Conservation (phyloP, 2,888 invertebrate genomes). For the Eupithecia subumbrata region DNA sequence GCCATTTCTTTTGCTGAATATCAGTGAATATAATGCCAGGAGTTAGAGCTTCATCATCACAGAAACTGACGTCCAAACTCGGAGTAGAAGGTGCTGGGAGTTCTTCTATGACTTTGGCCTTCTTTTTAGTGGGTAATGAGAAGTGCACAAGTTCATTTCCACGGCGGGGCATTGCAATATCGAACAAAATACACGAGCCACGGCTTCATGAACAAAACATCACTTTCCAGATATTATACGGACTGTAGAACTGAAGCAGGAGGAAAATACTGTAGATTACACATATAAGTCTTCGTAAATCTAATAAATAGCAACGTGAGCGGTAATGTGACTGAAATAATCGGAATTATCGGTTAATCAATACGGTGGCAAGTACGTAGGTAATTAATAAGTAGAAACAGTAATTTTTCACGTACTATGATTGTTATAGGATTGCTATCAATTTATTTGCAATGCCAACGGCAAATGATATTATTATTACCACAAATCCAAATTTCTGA, state of each 20-base stretch:
- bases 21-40: conserved; percentile 92
- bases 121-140: conserved; percentile 70
- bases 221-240: conserved; percentile 23
- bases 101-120: conserved; percentile 59
- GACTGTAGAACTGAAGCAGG: conserved; percentile 29
- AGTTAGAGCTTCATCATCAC: conserved; percentile 79
- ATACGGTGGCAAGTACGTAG: conserved; percentile 48
- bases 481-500: conserved; percentile 38
- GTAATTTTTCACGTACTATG: conserved; percentile 9
- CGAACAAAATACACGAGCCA: conserved; percentile 3
- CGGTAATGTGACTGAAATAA: conserved; percentile 58
- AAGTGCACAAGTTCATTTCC: conserved; percentile 63
- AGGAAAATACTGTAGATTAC: conserved; percentile 26
- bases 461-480: conserved; percentile 25
- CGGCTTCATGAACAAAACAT: conserved; percentile 20
- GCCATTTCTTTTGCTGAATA: conserved; percentile 92
- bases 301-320: conserved; percentile 60
- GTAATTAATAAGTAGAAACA: conserved; percentile 33
- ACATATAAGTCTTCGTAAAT: conserved; percentile 49
- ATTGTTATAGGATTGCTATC: conserved; percentile 16
- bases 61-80: conserved; percentile 71
- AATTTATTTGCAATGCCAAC: conserved; percentile 28
- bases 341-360: conserved; percentile 58
- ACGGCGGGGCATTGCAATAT: conserved; percentile 69
- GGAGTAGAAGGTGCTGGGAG: conserved; percentile 45